Conservation (phyloP, 2,113 vertebrate genomes). For the Sciurus niger region DNA sequence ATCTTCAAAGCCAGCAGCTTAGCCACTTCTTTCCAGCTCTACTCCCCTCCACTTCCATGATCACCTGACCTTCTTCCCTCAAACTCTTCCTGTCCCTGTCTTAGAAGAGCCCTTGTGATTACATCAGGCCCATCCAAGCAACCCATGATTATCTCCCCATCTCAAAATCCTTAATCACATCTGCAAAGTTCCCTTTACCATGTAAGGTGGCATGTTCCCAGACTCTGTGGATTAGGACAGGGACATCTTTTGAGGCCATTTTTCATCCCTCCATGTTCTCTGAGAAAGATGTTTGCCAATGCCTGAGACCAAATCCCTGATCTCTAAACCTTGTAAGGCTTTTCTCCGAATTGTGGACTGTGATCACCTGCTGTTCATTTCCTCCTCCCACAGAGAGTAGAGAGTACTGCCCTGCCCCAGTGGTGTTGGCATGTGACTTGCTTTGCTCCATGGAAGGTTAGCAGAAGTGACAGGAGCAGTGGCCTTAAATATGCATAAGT, state of each 20-base stretch:
- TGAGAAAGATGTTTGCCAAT: background rate
- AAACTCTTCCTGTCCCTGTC: background rate
- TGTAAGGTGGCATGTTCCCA: background rate
- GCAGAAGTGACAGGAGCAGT: background rate
- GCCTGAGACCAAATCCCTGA: background rate
- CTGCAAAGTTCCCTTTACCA: background rate
- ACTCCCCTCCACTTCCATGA: background rate
- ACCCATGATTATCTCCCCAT: background rate
- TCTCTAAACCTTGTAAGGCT: background rate
- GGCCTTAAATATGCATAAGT: background rate
- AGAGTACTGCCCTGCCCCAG: background rate
- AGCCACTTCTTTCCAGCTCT: background rate
- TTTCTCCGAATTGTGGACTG: background rate
- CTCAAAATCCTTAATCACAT: background rate
- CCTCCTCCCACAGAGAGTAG: accelerated
- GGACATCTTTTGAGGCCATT: background rate
- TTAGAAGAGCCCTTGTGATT: too few relatives aligned
- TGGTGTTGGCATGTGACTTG: background rate
- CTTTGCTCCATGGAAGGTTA: background rate
- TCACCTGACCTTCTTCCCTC: background rate
- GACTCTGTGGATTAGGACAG: background rate
- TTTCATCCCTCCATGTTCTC: background rate
- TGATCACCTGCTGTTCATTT: background rate
- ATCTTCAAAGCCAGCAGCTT: background rate
- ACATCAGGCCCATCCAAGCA: background rate